Base-by-base conservation (phyloP, 2,888 invertebrate genomes). In the Mythimna lalbum region DNA sequence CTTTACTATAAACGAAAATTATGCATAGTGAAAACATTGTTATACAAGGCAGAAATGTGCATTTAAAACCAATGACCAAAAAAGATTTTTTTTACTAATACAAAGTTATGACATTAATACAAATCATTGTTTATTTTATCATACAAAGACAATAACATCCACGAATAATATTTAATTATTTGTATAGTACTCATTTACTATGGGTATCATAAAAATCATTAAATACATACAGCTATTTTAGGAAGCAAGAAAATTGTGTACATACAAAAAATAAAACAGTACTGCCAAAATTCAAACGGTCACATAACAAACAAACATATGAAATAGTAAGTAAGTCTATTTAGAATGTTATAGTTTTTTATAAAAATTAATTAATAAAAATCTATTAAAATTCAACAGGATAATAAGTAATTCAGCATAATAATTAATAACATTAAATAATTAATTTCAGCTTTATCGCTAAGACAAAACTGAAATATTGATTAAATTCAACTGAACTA, bases 61-160 rank as follows among this genome's bases (percentile, higher is more conserved):
- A 71, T 72, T 71, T 14, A 31, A 5, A 64, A 70, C 31, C 52
- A 52, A 39, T 14, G 14, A 23, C n/a, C 19, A n/a, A 61, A n/a
- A 55, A 17, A 6, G 1, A n/a, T n/a, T n/a, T n/a, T 19, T 55
- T 19, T 31, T 9, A 55, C 4, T n/a, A 31, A 31, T 31, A 53
- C 17, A 27, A 5, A 52, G 23, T 12, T 23, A 2, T 14, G 7
- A 31, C 17, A 53, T 27, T 5, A 52, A 53, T 7, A 53, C 7
- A 66, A 43, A 66, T 23, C 1, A 14, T 17, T n/a, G 4, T n/a
- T 56, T 68, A n/a, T 49, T 56, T 39, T 49, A 27, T 36, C 23
- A 39, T 19, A n/a, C 21, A 61, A 33, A 52, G 2, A 59, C 14
- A 55, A 27, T 47, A 14, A 19, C n/a, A 43, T 43, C 4, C 43